phyloP scores from a whole-genome alignment of 2,113 vertebrate species.

The Baryphthengus martii region DNA sequence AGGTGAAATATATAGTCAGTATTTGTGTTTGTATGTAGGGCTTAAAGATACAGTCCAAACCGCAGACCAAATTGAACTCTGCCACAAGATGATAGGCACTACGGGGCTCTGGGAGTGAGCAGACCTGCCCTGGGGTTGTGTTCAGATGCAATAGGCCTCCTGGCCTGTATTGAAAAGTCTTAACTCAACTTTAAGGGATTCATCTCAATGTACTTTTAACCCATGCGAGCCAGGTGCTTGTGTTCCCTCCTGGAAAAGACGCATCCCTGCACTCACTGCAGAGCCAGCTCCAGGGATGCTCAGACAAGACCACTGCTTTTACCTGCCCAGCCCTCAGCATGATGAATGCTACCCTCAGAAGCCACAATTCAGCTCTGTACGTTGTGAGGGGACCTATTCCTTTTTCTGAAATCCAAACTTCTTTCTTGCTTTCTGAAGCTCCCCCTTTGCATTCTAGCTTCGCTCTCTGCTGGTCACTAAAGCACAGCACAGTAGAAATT shows the following conservation, averaged over 20 bases:
- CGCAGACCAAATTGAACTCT: not conserved
- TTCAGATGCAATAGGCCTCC: not conserved
- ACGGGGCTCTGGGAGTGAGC: not conserved
- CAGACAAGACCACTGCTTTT: not conserved
- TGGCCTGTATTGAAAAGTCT: not conserved
- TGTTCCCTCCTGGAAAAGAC: not conserved
- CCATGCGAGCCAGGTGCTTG: not conserved
- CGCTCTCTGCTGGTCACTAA: not conserved
- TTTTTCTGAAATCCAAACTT: not conserved
- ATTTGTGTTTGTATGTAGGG: not conserved
- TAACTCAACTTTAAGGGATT: not conserved
- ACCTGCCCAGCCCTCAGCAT: not conserved
- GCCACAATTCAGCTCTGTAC: not conserved
- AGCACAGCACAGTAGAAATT: not conserved
- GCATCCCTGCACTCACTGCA: not conserved
- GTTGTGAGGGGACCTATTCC: not conserved
- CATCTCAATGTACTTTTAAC: not conserved
- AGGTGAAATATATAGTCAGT: not conserved
- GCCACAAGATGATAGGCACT: fast-evolving
- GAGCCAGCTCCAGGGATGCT: not conserved
- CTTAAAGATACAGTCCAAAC: not conserved
- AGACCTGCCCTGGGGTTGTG: not conserved
- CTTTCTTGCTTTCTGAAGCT: not conserved
- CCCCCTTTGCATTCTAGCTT: not conserved
- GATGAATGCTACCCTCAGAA: not conserved